Evolutionary conservation across 2,797 vertebrate genomes (phyloP).

Genomic region (Poeciliopsis presidionis): DNA sequence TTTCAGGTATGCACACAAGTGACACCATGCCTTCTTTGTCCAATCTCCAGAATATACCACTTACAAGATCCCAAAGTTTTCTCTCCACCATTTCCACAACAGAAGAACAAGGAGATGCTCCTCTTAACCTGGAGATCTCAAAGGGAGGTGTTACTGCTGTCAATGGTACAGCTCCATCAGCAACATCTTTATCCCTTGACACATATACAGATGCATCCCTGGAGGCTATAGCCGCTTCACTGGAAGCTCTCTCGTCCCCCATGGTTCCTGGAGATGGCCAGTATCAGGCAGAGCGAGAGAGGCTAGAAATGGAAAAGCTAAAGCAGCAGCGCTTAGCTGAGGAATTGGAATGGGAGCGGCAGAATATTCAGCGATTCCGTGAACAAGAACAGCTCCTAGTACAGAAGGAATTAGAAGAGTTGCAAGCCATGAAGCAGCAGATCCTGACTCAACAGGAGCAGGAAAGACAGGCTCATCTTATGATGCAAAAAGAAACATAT

Average conservation of each 20-base stretch:
- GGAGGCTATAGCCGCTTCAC: conserved; percentile 84
- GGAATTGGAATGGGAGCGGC: conserved; percentile 97
- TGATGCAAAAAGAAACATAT: conserved; percentile 98
- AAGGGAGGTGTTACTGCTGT: conserved; percentile 74
- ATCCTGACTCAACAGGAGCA: conserved; percentile 96
- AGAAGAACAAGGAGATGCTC: conserved; percentile 81
- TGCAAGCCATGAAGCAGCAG: conserved; percentile 97
- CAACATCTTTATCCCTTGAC: conserved; percentile 86
- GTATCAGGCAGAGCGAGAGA: conserved; percentile 93
- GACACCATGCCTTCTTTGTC: conserved; percentile 91
- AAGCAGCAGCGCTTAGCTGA: conserved; percentile 97
- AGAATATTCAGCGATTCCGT: conserved; percentile 96
- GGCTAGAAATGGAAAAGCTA: conserved; percentile 95
- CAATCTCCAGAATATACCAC: conserved; percentile 87
- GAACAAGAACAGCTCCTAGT: conserved; percentile 97
- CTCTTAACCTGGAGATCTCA: conserved; percentile 85
- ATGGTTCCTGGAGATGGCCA: conserved; percentile 92
- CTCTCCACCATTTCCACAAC: conserved; percentile 86
- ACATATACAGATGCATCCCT: conserved; percentile 89
- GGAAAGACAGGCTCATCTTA: conserved; percentile 94
- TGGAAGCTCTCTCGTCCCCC: conserved; percentile 90
- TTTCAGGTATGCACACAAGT: conserved; percentile 88
- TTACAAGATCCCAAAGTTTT: conserved; percentile 93
- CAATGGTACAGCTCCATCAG: conserved; percentile 71
- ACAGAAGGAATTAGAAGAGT: conserved; percentile 96